A percentile compares a stretch with the other conserved stretches of the same genome.
Evolutionary conservation across 2,888 invertebrate genomes (phyloP).

Genomic region (Cremastobaeus sp.): DNA sequence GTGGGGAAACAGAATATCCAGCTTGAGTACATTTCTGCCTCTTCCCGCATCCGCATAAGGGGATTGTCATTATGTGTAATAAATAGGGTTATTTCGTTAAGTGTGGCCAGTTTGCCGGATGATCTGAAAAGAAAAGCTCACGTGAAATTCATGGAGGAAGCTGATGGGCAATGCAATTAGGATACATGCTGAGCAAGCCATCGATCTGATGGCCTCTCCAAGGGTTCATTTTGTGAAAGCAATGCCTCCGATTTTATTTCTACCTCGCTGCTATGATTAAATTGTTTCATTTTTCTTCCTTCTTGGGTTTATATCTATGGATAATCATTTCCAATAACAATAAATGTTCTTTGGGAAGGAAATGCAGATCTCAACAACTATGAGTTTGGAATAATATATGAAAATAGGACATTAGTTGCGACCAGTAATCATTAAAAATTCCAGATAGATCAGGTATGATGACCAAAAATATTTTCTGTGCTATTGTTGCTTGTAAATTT

Average conservation of each 20-base stretch:
- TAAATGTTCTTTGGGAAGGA: no score
- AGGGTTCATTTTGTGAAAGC: slow-evolving; percentile 10
- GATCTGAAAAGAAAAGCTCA: slow-evolving; percentile 28
- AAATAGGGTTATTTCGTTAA: slow-evolving; percentile 51
- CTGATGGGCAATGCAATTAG: slow-evolving; percentile 41
- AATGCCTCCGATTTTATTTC: neutral
- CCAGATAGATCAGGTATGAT: no score
- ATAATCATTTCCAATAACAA: no score
- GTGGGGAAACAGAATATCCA: slow-evolving; percentile 41
- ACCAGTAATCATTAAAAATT: no score
- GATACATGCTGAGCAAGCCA: slow-evolving; percentile 1
- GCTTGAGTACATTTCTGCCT: slow-evolving; percentile 30
- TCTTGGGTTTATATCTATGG: no score
- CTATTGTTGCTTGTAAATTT: no score
- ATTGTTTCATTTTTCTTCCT: neutral
- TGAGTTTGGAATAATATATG: no score
- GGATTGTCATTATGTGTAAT: slow-evolving; percentile 52
- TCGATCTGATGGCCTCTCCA: slow-evolving; percentile 1
- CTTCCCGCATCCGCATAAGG: slow-evolving; percentile 48
- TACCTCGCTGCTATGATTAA: no score
- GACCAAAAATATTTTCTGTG: no score
- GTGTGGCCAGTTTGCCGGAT: slow-evolving; percentile 30
- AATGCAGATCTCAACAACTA: no score
- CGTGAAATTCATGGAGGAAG: slow-evolving; percentile 28
- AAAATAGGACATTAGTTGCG: no score